Conservation (phyloP, 2,113 vertebrate species). For the Cichladusa arquata region DNA sequence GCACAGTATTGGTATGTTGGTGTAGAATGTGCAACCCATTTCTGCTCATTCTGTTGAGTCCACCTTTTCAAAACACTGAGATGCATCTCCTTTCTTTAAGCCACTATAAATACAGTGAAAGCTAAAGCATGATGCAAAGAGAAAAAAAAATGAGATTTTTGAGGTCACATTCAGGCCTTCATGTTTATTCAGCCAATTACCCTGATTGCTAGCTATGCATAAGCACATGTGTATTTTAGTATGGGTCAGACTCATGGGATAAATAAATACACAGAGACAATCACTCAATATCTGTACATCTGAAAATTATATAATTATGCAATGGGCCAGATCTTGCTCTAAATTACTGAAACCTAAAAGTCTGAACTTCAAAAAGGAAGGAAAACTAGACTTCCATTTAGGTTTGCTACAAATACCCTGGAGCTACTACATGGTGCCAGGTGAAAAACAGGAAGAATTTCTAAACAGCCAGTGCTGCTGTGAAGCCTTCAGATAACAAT, state of each 20-base stretch:
- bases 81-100: background rate
- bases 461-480: background rate
- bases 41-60: background rate
- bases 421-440: background rate
- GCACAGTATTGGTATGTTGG: background rate
- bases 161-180: background rate
- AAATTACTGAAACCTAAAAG: background rate
- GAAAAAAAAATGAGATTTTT: background rate
- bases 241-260: background rate
- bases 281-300: background rate
- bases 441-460: background rate
- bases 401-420: background rate
- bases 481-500: background rate
- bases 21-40: rapidly evolving
- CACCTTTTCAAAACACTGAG: background rate
- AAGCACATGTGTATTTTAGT: background rate
- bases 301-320: background rate
- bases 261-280: background rate
- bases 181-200: background rate
- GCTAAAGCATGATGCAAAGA: rapidly evolving
- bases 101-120: background rate
- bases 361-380: background rate
- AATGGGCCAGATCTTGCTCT: background rate
- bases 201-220: background rate
- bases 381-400: background rate